Conservation (phyloP, 2,797 vertebrate species). For the Onychomys torridus region DNA sequence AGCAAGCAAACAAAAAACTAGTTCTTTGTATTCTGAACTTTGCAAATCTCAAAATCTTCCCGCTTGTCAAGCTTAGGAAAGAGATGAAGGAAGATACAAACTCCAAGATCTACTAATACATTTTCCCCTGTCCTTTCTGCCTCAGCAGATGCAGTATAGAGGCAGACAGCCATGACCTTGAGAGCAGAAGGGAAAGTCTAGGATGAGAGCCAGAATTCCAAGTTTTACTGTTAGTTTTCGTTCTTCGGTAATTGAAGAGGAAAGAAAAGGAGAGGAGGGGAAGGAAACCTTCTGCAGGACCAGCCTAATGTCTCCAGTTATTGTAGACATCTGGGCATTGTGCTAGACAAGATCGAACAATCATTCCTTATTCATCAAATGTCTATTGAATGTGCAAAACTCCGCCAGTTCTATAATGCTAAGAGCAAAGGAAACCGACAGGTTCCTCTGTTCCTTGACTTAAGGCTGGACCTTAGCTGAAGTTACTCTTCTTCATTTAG, state of each 20-base stretch:
- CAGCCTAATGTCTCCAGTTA: background rate
- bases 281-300: background rate
- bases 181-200: slow-evolving; percentile 16
- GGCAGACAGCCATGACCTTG: slow-evolving; percentile 48
- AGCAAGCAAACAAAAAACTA: background rate
- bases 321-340: background rate
- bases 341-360: background rate
- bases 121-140: background rate
- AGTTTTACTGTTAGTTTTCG: slow-evolving; percentile 37
- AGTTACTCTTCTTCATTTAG: background rate
- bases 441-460: background rate
- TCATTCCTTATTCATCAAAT: background rate
- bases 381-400: background rate
- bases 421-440: background rate
- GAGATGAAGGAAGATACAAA: background rate
- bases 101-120: background rate
- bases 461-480: background rate
- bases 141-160: background rate
- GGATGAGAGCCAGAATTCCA: slow-evolving; percentile 19
- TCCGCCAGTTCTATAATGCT: background rate
- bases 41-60: background rate
- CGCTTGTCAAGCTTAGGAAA: background rate
- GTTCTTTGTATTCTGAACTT: slow-evolving; percentile 42
- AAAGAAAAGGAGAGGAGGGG: background rate
- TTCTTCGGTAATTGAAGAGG: background rate